Evolutionary conservation across 1,140 invertebrate genomes (phyloP).

Genomic region (Ceratina japonica): DNA sequence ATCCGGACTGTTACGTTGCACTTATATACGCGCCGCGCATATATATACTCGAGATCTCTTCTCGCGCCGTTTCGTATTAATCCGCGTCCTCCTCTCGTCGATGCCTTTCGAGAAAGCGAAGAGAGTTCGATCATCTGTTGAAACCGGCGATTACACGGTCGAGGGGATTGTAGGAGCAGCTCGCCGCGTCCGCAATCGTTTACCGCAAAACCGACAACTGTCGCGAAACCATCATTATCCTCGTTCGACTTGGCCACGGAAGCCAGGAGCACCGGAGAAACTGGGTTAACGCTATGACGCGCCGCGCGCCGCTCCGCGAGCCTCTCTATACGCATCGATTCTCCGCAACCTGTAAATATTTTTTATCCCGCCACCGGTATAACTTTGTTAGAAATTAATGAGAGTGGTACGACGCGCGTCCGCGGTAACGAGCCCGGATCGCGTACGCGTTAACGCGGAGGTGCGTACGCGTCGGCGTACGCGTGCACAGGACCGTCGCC

Average conservation of each 20-base stretch:
- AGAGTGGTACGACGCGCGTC: too few relatives aligned
- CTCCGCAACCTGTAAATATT: background rate
- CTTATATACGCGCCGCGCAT: background rate
- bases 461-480: background rate
- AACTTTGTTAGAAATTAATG: constrained; percentile 49
- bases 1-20: too few relatives aligned
- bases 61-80: background rate
- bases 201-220: constrained; percentile 44
- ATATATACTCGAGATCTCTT: background rate
- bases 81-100: background rate
- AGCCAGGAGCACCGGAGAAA: constrained; percentile 3
- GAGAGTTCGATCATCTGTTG: background rate
- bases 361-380: background rate
- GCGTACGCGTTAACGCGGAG: constrained; percentile 28
- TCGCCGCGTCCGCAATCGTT: constrained; percentile 34
- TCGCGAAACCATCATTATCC: constrained; percentile 42
- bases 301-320: constrained; percentile 6
- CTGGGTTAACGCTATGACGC: constrained; percentile 33
- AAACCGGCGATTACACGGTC: constrained; percentile 25
- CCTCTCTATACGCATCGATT: background rate
- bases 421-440: constrained; percentile 35
- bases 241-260: constrained; percentile 30
- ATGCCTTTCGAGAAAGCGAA: background rate
- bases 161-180: constrained; percentile 12
- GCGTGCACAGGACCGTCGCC: background rate